These are phyloP conservation scores for Caenorhabditis panamensis DNA, from an alignment of 2,888 invertebrate genomes.

Conservation along the genomic window DNA sequence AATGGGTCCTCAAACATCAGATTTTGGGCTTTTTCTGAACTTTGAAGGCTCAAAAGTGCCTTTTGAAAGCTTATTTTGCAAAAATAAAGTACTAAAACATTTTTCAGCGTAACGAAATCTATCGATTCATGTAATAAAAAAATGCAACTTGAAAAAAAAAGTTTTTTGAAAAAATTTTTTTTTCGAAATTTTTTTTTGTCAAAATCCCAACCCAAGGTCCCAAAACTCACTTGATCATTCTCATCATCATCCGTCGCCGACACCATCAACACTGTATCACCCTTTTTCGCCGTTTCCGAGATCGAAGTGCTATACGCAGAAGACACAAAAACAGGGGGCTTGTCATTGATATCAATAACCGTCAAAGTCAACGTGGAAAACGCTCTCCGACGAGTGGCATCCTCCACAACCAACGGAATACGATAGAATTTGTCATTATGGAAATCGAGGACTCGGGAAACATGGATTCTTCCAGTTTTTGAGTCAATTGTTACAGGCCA, in stretches of 20 bases:
- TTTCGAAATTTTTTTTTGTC: not conserved
- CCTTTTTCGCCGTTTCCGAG: constrained; percentile 64
- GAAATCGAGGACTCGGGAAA: constrained; percentile 63
- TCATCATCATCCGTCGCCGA: constrained; percentile 69
- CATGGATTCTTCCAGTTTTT: constrained; percentile 70
- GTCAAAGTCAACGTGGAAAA: constrained; percentile 73
- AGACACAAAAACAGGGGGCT: constrained; percentile 90
- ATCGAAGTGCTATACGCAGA: constrained; percentile 67
- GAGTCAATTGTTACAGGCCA: constrained; percentile 75
- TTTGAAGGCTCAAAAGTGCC: too few relatives aligned
- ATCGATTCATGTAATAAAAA: too few relatives aligned
- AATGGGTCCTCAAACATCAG: too few relatives aligned
- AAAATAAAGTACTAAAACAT: too few relatives aligned
- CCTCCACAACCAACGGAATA: constrained; percentile 72
- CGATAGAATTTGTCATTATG: constrained; percentile 58
- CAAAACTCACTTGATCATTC: constrained; percentile 42
- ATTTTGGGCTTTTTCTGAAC: too few relatives aligned
- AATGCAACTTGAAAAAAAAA: not conserved
- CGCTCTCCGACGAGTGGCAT: constrained; percentile 69
- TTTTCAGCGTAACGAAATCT: too few relatives aligned
- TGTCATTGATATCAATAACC: constrained; percentile 90
- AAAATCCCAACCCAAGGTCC: too few relatives aligned
- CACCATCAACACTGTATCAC: constrained; percentile 69
- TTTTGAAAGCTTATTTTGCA: too few relatives aligned
- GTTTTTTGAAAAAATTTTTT: not conserved